These are phyloP conservation scores for Dendrolimus kikuchii DNA, from an alignment of 1,140 invertebrate species.

Conservation along the genomic window DNA sequence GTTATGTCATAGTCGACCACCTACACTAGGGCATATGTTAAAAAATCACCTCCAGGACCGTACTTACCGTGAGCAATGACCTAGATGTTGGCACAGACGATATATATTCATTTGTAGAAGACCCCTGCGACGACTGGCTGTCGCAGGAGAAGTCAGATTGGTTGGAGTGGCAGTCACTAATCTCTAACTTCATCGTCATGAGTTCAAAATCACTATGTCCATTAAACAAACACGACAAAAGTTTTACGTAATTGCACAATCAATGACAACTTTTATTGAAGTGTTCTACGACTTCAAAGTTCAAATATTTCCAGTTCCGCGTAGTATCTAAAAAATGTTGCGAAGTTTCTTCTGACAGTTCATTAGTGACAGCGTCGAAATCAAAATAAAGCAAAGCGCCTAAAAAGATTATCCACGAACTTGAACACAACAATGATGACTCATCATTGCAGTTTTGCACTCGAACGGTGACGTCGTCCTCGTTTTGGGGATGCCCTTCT, in stretches of 20 bases:
- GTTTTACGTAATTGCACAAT: slow-evolving; percentile 42
- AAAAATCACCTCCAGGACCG: too few species aligned
- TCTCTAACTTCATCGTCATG: slow-evolving; percentile 66
- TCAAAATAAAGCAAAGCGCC: slow-evolving; percentile 42
- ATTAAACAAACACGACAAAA: slow-evolving; percentile 22
- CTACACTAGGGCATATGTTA: too few species aligned
- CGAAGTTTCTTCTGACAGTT: slow-evolving; percentile 48
- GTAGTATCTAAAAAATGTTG: slow-evolving; percentile 21
- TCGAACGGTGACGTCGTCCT: slow-evolving; percentile 47
- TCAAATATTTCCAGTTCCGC: slow-evolving; percentile 19
- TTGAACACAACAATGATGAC: slow-evolving; percentile 65
- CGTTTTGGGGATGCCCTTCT: slow-evolving; percentile 67
- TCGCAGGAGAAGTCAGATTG: slow-evolving; percentile 62
- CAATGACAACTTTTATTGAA: slow-evolving; percentile 26
- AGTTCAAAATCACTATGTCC: slow-evolving; percentile 31
- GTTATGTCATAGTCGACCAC: too few species aligned
- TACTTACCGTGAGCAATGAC: slow-evolving; percentile 50
- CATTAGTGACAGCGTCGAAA: slow-evolving; percentile 44
- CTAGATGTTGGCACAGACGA: slow-evolving; percentile 45
- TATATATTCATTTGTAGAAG: slow-evolving; percentile 60
- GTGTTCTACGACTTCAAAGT: slow-evolving; percentile 11
- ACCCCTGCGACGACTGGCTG: slow-evolving; percentile 62
- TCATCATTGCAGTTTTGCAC: slow-evolving; percentile 52
- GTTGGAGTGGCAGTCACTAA: slow-evolving; percentile 62
- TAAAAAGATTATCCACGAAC: slow-evolving; percentile 46